A percentile compares a stretch with the other conserved stretches of the same genome.
phyloP scores from a whole-genome alignment of 64 coral and sea anemone species.

The Stichodactyla mertensii region DNA sequence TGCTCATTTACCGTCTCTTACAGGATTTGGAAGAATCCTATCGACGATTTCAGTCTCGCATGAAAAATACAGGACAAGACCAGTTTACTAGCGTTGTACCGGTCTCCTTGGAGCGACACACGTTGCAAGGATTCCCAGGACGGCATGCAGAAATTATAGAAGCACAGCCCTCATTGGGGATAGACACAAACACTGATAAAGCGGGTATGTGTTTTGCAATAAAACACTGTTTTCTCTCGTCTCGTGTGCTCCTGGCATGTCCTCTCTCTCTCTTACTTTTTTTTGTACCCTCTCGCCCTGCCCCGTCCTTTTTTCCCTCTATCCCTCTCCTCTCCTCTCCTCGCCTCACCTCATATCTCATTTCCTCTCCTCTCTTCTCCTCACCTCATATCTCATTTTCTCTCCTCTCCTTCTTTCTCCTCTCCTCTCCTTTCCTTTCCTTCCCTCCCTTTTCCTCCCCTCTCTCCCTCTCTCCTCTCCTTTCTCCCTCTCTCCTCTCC shows the following conservation, averaged over 20 bases:
- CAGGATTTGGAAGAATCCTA: constrained; percentile 62
- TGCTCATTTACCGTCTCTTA: neutral
- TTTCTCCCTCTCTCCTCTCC: too few species aligned
- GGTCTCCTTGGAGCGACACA: neutral
- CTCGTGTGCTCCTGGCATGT: neutral
- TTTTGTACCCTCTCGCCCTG: too few species aligned
- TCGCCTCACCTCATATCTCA: too few species aligned
- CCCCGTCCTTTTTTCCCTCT: too few species aligned
- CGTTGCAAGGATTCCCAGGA: neutral
- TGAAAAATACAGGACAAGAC: constrained; percentile 47
- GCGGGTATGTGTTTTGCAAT: neutral
- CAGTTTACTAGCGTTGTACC: neutral
- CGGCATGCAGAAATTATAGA: neutral
- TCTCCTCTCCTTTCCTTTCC: too few species aligned
- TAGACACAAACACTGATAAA: constrained; percentile 18
- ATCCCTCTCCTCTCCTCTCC: too few species aligned
- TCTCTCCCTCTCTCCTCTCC: too few species aligned
- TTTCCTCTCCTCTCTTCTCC: too few species aligned
- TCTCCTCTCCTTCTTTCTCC: too few species aligned
- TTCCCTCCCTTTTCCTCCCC: too few species aligned
- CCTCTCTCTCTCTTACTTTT: too few species aligned
- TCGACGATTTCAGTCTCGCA: constrained; percentile 49
- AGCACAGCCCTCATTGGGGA: neutral
- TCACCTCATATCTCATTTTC: too few species aligned
- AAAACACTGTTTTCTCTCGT: neutral